Evolutionary conservation across 2,113 vertebrate species (phyloP).

Genomic region (Menidia beryllina): DNA sequence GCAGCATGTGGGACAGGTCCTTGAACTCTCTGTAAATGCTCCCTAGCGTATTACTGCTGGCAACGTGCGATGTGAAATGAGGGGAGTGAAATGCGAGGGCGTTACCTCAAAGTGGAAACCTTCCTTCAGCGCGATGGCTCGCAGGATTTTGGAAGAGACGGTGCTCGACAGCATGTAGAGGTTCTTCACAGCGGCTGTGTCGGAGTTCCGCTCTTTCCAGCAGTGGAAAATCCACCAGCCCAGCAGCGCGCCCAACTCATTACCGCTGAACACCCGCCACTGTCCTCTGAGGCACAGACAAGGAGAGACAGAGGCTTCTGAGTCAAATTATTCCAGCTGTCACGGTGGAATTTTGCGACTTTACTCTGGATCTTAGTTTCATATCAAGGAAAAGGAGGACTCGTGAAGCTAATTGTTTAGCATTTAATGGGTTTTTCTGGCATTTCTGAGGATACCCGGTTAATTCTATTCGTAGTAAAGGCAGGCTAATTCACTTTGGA

Average conservation of each 20-base stretch:
- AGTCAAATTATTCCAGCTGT: slow-evolving; percentile 1
- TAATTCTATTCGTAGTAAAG: too few relatives aligned
- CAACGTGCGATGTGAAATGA: neutral
- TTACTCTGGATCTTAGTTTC: neutral
- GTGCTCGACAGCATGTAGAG: slow-evolving; percentile 96
- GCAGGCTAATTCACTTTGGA: neutral
- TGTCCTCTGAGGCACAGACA: slow-evolving; percentile 82
- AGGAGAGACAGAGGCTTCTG: neutral
- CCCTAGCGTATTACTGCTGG: neutral
- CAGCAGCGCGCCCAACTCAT: slow-evolving; percentile 92
- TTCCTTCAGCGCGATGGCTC: slow-evolving; percentile 94
- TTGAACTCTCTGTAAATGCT: neutral
- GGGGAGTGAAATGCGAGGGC: neutral
- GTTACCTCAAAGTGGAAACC: slow-evolving; percentile 97
- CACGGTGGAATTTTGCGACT: neutral
- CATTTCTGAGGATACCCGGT: too few relatives aligned
- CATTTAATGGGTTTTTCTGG: neutral
- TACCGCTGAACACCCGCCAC: slow-evolving; percentile 96
- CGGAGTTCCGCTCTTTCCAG: slow-evolving; percentile 88
- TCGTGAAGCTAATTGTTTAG: neutral
- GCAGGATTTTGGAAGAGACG: slow-evolving; percentile 96
- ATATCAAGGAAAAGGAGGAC: neutral
- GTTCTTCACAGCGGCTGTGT: slow-evolving; percentile 83
- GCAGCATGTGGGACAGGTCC: too few relatives aligned
- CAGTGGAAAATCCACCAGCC: slow-evolving; percentile 97